Percentiles rank a stretch among this genome's conserved stretches.
Evolutionary conservation across 1,140 invertebrate species (phyloP).

Genomic region (Drosophila paulistorum): DNA sequence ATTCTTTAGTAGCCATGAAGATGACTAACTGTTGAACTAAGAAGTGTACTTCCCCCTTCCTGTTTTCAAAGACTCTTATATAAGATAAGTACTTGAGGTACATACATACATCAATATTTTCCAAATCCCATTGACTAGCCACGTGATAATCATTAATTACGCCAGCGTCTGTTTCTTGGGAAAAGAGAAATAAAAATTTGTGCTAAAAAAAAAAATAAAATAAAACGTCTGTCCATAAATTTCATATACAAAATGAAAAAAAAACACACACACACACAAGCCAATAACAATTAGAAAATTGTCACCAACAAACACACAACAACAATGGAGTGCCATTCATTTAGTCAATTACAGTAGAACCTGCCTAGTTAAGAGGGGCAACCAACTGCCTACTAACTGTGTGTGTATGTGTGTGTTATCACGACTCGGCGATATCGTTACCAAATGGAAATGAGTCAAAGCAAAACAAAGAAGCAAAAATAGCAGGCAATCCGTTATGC

Average conservation of each 20-base stretch:
- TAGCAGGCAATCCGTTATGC: constrained; percentile 14
- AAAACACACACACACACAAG: not conserved
- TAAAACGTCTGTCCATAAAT: constrained; percentile 19
- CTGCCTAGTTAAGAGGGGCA: constrained; percentile 18
- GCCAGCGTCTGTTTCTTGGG: constrained; percentile 15
- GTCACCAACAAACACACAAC: constrained; percentile 8
- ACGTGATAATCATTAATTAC: constrained; percentile 21
- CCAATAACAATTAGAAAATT: constrained; percentile 18
- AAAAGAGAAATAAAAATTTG: constrained; percentile 3
- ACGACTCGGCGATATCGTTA: constrained; percentile 3
- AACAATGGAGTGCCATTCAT: constrained; percentile 20
- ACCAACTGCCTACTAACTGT: not conserved
- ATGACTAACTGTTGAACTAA: not conserved
- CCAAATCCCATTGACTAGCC: not conserved
- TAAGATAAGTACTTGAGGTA: not conserved
- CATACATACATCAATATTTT: constrained; percentile 7
- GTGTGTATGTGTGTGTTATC: not conserved
- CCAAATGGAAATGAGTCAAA: constrained; percentile 24
- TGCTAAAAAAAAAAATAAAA: constrained; percentile 3
- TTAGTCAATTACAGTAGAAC: constrained; percentile 22
- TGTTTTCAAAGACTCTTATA: not conserved
- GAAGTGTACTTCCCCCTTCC: constrained; percentile 7
- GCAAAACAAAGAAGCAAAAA: not conserved
- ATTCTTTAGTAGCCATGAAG: not conserved
- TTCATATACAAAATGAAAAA: not conserved